Evolutionary conservation across 1,140 invertebrate species (phyloP), one percentile per base, ranked within the genome.

Genomic region (Caenorhabditis inopinata): DNA sequence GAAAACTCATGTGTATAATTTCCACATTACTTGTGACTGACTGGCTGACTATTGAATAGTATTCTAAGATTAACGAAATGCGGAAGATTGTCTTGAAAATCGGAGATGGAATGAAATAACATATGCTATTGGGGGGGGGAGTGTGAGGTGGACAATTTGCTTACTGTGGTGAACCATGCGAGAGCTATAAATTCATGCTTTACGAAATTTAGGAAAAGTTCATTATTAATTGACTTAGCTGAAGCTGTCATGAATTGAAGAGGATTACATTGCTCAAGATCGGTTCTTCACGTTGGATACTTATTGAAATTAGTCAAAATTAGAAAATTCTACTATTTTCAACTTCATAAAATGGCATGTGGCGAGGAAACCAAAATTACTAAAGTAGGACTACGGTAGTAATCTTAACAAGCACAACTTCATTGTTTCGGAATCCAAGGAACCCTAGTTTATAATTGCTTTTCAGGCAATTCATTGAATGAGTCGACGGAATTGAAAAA

Each of bases 1-100:
- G 32, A 68, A 68, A 68, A 68, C 58, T 68, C 38, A 68, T 68
- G 58, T 68, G 58, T 68, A 68, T 68, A 38, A 68, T 68, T 68
- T 68, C 58, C 58, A n/a, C n/a, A n/a, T 42, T 68, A 35, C 38
- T 38, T 68, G 38, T 42, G 38, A 42, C 5, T 42, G 38, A 42
- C 38, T 42, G 38, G 14, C 38, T 42, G 18, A 38, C 32, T 68
- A 32, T 68, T 42, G 58, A 68, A 32, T 68, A 68, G 58, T 68
- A 68, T 68, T 68, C 58, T 38, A 68, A 68, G 58, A 68, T 68
- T 68, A 32, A 68, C 58, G 58, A 68, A 38, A 38, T 68, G 32
- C 58, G 58, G 58, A 68, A 68, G 58, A 68, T 68, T 68, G 32
- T 68, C 58, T 68, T 38, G 58, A 68, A 68, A 68, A 68, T 32